Evolutionary conservation across 2,797 vertebrate genomes (phyloP), one percentile per base, ranked within the genome.

Genomic region (Sebastiscus tertius): DNA sequence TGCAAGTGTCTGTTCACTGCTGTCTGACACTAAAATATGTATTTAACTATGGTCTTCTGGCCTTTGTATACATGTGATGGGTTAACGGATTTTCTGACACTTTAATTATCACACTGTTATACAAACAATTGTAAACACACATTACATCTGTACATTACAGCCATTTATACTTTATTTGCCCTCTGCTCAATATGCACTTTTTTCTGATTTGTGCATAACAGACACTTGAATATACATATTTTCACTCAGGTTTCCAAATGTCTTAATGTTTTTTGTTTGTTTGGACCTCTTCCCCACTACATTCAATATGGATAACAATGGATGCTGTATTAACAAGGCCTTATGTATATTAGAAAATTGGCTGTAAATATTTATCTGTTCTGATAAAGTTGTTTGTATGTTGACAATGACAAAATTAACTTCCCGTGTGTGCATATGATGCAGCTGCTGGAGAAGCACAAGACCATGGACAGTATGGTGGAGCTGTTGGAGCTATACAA

Each of bases 391-490:
- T 76, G 6, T 62, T 75, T 75, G 16, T 65, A 27, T 71, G 31
- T 56, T 39, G 2, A 56, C 14, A 24, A 9, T 63, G n/a, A 72
- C 18, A 20, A 27, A 63, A 72, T 8, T 22, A 42, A 69, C 54
- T 77, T 20, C 4, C 49, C 72, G 13, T 89, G 42, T 81, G 27
- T 83, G 3, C 65, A 4, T 85, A 27, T 72, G 16, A 59, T 88
- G 27, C 83, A 99, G 98, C 95, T 99, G 80, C 88, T 99, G 89
- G 98, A 99, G 92, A 97, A 96, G 81, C 98, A 99, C 94, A 97
- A 95, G 90, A 93, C 93, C 68, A 96, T 95, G 13, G 98, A 99
- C 86, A 97, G 97, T 78, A 99, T 99, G 98, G 97, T 99, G 81
- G 98, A 99, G 64, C 94, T 99, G 79, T 91, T 99, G 91, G 94